Conservation (phyloP, 2,888 invertebrate genomes). For the Seira ritae region DNA sequence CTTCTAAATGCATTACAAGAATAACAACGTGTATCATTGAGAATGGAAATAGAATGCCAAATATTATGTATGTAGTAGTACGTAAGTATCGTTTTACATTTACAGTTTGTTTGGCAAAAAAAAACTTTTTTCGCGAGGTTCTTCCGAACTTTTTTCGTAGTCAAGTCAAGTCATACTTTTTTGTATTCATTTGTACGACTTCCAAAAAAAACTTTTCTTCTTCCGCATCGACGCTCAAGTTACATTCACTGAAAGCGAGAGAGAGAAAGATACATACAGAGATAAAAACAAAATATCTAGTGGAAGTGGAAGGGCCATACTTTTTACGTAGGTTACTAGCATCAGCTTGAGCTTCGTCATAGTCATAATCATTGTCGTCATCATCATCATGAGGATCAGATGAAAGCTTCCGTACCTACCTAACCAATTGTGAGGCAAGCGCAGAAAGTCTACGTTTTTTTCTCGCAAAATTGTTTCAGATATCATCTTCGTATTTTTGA, state of each 20-base stretch:
- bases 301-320: no score
- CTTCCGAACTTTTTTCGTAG: neutral
- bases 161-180: conserved; percentile 12
- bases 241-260: neutral
- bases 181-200: conserved; percentile 8
- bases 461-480: neutral
- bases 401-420: conserved; percentile 8
- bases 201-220: conserved; percentile 38
- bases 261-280: neutral
- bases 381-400: conserved; percentile 16
- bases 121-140: neutral
- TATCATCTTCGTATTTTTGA: neutral
- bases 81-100: neutral
- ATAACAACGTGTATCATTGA: neutral
- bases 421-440: neutral
- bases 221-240: conserved; percentile 58
- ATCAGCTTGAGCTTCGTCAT: no score
- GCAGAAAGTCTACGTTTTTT: conserved; percentile 3
- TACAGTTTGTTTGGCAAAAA: neutral
- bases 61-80: neutral
- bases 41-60: neutral
- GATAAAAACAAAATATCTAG: no score
- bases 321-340: no score
- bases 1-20: conserved; percentile 1
- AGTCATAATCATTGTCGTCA: neutral